Percentiles rank a stretch among this genome's conserved stretches.
Evolutionary conservation across 2,888 invertebrate genomes (phyloP).

Genomic region (Eupithecia subfuscata): DNA sequence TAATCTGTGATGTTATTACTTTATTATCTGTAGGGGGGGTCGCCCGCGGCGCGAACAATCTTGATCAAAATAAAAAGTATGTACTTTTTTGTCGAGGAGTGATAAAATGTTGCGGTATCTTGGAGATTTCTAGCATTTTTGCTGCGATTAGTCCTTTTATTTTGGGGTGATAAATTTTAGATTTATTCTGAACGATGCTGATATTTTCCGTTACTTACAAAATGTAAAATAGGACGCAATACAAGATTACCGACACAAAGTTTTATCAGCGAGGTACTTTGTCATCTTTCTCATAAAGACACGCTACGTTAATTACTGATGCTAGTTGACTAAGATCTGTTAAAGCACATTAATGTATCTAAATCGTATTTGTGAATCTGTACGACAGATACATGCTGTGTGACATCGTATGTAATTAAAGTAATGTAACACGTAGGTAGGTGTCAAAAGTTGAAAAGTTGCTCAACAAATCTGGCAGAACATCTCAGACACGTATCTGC

Average conservation of each 20-base stretch:
- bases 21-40: conserved; percentile 31
- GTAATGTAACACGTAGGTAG: not conserved
- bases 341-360: not conserved
- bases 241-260: not conserved
- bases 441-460: conserved; percentile 12
- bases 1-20: conserved; percentile 37
- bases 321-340: not conserved
- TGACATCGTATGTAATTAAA: not conserved
- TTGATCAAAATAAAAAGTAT: conserved; percentile 26
- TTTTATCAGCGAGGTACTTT: not conserved
- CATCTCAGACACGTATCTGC: conserved; percentile 34
- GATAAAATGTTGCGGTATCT: conserved; percentile 18
- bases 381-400: not conserved
- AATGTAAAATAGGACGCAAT: not conserved
- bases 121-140: not conserved
- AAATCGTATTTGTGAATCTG: not conserved
- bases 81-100: conserved; percentile 16
- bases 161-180: not conserved
- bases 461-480: conserved; percentile 18
- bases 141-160: not conserved
- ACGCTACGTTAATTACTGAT: not conserved
- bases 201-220: not conserved
- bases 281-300: not conserved
- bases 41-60: conserved; percentile 20
- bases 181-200: not conserved